These are phyloP conservation scores for Spinibarbus caldwelli DNA, from an alignment of 2,797 vertebrate genomes.

Conservation along the genomic window DNA sequence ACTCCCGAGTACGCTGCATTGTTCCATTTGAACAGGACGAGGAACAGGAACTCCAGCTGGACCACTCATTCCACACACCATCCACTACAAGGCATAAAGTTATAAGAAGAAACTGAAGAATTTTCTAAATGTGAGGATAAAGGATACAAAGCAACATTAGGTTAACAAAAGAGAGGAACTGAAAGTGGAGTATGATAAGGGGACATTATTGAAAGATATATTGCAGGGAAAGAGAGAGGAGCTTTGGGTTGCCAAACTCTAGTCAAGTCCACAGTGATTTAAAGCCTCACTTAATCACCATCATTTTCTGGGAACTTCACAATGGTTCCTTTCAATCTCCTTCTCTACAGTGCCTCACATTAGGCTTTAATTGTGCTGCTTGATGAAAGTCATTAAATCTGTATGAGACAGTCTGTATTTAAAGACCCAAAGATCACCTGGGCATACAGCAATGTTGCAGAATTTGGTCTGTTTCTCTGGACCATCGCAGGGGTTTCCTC, in stretches of 20 bases:
- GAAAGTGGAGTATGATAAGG: constrained; percentile 1
- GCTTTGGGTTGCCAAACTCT: constrained; percentile 40
- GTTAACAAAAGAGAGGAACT: not conserved
- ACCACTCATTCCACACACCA: constrained; percentile 98
- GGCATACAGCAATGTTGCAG: constrained; percentile 98
- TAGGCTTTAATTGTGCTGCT: constrained; percentile 53
- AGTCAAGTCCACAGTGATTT: constrained; percentile 52
- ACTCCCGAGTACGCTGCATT: constrained; percentile 91
- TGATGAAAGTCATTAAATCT: constrained; percentile 55
- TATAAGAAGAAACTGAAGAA: not conserved
- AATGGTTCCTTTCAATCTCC: constrained; percentile 48
- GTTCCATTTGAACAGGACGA: constrained; percentile 93
- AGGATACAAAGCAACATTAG: not conserved
- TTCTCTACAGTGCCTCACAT: constrained; percentile 46
- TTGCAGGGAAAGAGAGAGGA: not conserved
- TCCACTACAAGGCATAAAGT: constrained; percentile 83
- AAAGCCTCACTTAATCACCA: constrained; percentile 56
- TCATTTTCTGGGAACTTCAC: constrained; percentile 50
- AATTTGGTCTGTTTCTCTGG: constrained; percentile 96
- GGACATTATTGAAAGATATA: constrained; percentile 6
- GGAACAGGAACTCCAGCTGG: constrained; percentile 93
- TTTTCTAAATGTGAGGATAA: not conserved
- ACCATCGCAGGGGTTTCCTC: constrained; percentile 90
- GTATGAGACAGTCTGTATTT: constrained; percentile 48
- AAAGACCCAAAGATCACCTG: constrained; percentile 80